Percentiles rank a stretch among this genome's conserved stretches.
These are phyloP conservation scores for Onychomys leucogaster DNA, from an alignment of 2,797 vertebrate species.

Conservation along the genomic window DNA sequence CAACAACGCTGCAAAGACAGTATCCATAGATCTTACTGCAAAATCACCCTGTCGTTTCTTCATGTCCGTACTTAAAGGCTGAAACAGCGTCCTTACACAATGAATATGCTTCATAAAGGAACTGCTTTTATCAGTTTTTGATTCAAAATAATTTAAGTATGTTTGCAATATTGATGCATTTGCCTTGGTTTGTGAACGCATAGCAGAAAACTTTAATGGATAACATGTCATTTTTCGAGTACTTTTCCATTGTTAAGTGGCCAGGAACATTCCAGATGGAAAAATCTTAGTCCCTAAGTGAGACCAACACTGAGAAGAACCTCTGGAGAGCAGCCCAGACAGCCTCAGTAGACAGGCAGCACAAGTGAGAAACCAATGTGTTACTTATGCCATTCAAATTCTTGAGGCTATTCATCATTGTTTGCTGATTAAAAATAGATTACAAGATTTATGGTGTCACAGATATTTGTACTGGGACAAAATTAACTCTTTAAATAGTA, in stretches of 20 bases:
- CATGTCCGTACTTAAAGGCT: background rate
- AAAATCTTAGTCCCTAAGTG: background rate
- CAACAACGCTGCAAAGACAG: background rate
- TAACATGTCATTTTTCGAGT: background rate
- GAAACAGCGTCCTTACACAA: background rate
- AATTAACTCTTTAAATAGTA: background rate
- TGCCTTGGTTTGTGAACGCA: background rate
- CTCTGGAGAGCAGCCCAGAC: background rate
- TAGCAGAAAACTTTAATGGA: background rate
- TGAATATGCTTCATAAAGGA: background rate
- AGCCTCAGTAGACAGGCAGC: rapidly evolving
- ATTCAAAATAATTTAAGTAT: background rate
- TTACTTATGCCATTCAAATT: background rate
- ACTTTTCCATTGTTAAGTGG: background rate
- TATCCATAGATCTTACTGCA: background rate
- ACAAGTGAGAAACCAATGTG: background rate
- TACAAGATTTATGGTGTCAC: background rate
- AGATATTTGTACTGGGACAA: background rate
- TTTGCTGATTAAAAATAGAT: slow-evolving; percentile 1
- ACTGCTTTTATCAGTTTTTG: background rate
- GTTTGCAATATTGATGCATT: background rate
- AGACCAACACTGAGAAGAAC: background rate
- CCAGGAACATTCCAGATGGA: too few species aligned
- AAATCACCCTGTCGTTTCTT: background rate
- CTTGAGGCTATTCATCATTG: background rate